Evolutionary conservation across 2,797 vertebrate species (phyloP).

Genomic region (Intellagama lesueurii): DNA sequence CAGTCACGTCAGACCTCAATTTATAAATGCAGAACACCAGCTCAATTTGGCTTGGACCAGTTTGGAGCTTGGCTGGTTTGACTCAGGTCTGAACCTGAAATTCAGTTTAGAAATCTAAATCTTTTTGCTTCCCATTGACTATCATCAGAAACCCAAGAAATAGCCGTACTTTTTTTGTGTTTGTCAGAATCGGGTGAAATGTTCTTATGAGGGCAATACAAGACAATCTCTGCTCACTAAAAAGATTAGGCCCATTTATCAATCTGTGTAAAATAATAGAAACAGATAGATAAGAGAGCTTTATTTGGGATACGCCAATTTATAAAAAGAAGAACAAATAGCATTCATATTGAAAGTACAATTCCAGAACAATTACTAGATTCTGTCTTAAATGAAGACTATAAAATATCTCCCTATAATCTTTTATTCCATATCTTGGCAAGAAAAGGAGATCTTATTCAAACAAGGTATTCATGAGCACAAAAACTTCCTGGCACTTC

Average conservation of each 20-base stretch:
- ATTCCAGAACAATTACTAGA: fast-evolving
- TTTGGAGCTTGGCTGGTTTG: no score
- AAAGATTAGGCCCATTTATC: not conserved
- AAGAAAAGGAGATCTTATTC: not conserved
- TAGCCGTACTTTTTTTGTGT: not conserved
- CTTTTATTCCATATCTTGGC: not conserved
- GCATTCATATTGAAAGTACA: not conserved
- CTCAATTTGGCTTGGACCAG: no score
- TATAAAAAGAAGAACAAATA: not conserved
- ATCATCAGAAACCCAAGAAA: not conserved
- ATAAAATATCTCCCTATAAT: not conserved
- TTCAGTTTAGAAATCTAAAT: not conserved
- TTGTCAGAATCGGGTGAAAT: not conserved
- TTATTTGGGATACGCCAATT: not conserved
- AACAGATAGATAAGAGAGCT: not conserved
- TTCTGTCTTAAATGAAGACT: not conserved
- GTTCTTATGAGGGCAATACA: not conserved
- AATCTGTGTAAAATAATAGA: not conserved
- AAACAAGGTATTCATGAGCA: not conserved
- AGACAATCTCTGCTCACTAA: not conserved
- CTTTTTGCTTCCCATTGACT: not conserved
- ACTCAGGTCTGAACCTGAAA: not conserved
- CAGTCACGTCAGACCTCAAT: no score
- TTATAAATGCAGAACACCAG: no score
- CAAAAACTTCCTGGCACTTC: slow-evolving; percentile 18